These are phyloP conservation scores for Ictalurus punctatus DNA, from an alignment of 2,113 vertebrate species.

Conservation along the genomic window DNA sequence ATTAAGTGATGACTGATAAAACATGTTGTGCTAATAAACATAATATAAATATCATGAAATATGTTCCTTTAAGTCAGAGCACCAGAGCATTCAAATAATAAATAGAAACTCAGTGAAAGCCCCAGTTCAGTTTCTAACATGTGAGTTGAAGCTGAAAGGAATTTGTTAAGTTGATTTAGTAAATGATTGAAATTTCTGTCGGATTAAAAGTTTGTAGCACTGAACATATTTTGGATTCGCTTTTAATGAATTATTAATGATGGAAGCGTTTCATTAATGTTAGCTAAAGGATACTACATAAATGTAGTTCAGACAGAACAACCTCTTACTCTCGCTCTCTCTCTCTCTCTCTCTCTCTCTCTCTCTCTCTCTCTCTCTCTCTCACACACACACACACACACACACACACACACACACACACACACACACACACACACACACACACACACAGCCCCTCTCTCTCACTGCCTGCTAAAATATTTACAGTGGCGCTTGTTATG, in stretches of 20 bases:
- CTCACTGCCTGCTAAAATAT: conserved; percentile 59
- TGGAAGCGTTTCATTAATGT: background rate
- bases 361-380: background rate
- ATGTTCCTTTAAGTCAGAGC: background rate
- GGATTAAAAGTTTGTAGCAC: background rate
- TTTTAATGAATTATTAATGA: background rate
- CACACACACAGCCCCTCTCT: background rate
- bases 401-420: background rate
- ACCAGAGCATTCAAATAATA: background rate
- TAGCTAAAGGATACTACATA: background rate
- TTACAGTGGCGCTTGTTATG: conserved; percentile 53
- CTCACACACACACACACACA: background rate
- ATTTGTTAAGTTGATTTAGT: background rate
- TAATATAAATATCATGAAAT: background rate
- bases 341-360: background rate
- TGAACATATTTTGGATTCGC: background rate
- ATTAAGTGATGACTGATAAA: too few species aligned
- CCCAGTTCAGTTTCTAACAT: background rate
- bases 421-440: background rate
- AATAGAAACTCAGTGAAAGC: background rate
- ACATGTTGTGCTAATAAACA: background rate
- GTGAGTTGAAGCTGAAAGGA: background rate
- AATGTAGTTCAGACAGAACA: conserved; percentile 10
- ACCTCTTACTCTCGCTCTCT: background rate
- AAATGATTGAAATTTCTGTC: background rate